Evolutionary conservation across 2,888 invertebrate genomes (phyloP), one percentile per base, ranked within the genome.

Genomic region (Brenthis hecate): DNA sequence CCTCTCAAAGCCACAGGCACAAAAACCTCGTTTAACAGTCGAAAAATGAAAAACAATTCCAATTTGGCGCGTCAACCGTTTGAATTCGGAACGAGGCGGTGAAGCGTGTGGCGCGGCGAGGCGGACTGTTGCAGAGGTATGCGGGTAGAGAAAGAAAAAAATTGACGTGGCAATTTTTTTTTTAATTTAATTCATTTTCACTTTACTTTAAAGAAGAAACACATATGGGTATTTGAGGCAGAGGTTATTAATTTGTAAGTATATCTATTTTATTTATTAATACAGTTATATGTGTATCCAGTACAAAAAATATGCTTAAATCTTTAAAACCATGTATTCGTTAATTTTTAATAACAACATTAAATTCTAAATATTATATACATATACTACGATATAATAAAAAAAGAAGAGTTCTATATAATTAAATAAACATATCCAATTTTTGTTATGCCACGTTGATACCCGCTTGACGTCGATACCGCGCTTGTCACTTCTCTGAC

Each of bases 21-120:
- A 86, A 81, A 81, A 79, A 78, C 81, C 78, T 76, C 77, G 85
- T 81, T 86, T 85, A 83, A 84, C 83, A 83, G 80, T 84, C 77
- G 81, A 88, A 91, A 91, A 91, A 88, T 85, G 83, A 87, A 89
- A 89, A 90, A 89, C 88, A 90, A 88, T 91, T 89, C 85, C 85
- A 90, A 89, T 88, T 90, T 83, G 84, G 86, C 84, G 85, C 87
- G 90, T 88, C 90, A 90, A 87, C 86, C 84, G 84, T 87, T 90
- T 86, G 90, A 89, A 87, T 89, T 87, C 83, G 84, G 86, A 81
- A 85, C 76, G 79, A 77, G 78, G 81, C 82, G 85, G 76, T 84
- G 84, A 83, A 82, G 77, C 83, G 82, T 83, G 80, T 74, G 72
- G 73, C 73, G 79, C 78, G 77, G 71, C 72, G 78, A 77, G 75